Percentiles rank a stretch among this genome's conserved stretches.
These are phyloP conservation scores for Ceratosolen fusciceps DNA, from an alignment of 1,140 invertebrate genomes.

Conservation along the genomic window DNA sequence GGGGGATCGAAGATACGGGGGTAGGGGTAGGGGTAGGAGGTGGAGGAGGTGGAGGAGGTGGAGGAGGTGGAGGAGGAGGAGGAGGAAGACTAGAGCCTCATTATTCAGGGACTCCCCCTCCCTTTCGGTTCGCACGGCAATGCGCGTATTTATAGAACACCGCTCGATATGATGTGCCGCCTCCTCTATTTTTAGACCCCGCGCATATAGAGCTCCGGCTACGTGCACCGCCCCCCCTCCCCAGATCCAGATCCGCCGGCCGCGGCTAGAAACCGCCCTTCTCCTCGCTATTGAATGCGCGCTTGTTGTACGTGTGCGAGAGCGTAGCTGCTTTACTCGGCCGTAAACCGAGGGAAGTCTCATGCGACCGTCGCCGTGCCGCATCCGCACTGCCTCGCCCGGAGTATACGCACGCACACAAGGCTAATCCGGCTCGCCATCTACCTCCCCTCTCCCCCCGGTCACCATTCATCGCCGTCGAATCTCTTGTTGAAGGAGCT, in stretches of 20 bases:
- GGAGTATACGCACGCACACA: too few relatives aligned
- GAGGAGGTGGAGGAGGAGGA: not conserved
- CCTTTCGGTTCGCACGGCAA: slow-evolving; percentile 56
- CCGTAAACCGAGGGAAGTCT: not conserved
- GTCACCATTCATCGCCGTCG: not conserved
- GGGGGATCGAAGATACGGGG: not conserved
- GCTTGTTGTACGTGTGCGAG: not conserved
- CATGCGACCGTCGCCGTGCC: not conserved
- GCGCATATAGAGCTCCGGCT: slow-evolving; percentile 39
- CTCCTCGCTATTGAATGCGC: not conserved
- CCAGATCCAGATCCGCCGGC: too few relatives aligned
- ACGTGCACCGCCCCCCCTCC: not conserved
- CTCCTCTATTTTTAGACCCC: slow-evolving; percentile 51
- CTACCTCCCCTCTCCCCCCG: not conserved
- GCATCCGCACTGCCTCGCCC: not conserved
- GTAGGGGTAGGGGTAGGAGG: not conserved
- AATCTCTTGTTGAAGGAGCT: not conserved
- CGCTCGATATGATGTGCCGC: slow-evolving; percentile 70
- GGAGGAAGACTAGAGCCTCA: slow-evolving; percentile 16
- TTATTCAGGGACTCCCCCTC: slow-evolving; percentile 38
- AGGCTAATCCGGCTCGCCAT: too few relatives aligned
- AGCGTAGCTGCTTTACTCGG: not conserved
- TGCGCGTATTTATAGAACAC: slow-evolving; percentile 66
- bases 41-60: not conserved
- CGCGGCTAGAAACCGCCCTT: not conserved